Conservation (phyloP, 2,113 vertebrate species). For the Platanista minor region DNA sequence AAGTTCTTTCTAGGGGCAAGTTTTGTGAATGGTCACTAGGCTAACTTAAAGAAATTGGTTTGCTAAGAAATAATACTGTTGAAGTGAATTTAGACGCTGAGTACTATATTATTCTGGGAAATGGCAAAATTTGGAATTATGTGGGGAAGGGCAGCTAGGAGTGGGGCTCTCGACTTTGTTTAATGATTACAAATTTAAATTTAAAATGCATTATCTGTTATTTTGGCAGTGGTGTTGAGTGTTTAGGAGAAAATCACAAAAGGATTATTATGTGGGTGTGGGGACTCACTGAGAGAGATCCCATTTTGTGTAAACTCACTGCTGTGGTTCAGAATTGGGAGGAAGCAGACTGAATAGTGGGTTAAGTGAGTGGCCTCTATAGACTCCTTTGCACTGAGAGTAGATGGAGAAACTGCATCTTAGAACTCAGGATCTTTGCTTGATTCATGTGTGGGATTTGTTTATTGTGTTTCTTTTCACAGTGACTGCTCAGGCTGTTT, state of each 20-base stretch:
- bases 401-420: background rate
- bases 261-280: background rate
- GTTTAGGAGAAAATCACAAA: background rate
- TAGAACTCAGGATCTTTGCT: constrained; percentile 1
- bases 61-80: background rate
- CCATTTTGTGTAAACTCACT: background rate
- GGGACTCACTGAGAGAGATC: background rate
- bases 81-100: background rate
- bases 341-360: background rate
- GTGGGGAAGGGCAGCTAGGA: background rate
- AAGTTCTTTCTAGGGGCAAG: background rate
- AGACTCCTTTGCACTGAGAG: background rate
- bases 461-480: constrained; percentile 56
- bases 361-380: background rate
- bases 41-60: background rate
- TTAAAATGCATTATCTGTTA: background rate
- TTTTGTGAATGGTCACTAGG: background rate
- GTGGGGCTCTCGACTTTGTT: background rate
- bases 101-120: background rate
- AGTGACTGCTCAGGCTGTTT: constrained; percentile 50
- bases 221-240: background rate
- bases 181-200: background rate
- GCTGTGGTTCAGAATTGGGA: background rate
- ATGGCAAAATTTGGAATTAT: background rate
- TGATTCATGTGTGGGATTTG: constrained; percentile 33